Evolutionary conservation across 2,797 vertebrate species (phyloP).

Genomic region (Calcarius lapponicus): DNA sequence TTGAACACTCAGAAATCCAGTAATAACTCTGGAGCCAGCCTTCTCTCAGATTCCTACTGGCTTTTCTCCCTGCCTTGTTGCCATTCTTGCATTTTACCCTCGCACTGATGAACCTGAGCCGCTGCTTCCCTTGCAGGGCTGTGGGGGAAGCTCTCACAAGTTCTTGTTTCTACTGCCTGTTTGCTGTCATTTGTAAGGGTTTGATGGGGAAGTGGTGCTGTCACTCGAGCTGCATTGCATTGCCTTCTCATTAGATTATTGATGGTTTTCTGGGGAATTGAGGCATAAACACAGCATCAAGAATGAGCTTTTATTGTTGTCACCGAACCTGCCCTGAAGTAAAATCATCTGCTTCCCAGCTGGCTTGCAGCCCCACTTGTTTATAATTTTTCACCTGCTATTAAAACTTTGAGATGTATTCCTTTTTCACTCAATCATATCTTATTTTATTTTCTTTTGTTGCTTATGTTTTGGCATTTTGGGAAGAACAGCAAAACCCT

Average conservation of each 20-base stretch:
- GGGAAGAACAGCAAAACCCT: neutral
- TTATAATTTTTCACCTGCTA: conserved; percentile 58
- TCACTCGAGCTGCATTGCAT: conserved; percentile 47
- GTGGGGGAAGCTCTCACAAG: conserved; percentile 16
- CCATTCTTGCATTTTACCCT: neutral
- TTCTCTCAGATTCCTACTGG: neutral
- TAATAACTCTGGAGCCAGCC: neutral
- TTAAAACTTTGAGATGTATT: conserved; percentile 57
- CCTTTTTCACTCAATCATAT: conserved; percentile 31
- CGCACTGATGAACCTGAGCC: neutral
- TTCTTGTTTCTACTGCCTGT: conserved; percentile 46
- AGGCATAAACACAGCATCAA: conserved; percentile 56
- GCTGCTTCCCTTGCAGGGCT: neutral
- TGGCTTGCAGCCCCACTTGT: conserved; percentile 44
- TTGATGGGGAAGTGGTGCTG: conserved; percentile 49
- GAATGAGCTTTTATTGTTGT: conserved; percentile 58
- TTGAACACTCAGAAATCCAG: neutral
- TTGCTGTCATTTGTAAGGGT: conserved; percentile 48
- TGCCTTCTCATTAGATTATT: conserved; percentile 66
- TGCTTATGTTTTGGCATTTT: neutral
- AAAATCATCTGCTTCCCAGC: conserved; percentile 30
- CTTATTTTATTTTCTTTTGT: neutral
- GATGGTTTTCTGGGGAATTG: conserved; percentile 68
- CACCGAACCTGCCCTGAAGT: conserved; percentile 56
- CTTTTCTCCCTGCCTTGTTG: neutral